A percentile compares a stretch with the other conserved stretches of the same genome.
phyloP scores from a whole-genome alignment of 2,888 invertebrate species.

The Drosophila quasianomalipes region DNA sequence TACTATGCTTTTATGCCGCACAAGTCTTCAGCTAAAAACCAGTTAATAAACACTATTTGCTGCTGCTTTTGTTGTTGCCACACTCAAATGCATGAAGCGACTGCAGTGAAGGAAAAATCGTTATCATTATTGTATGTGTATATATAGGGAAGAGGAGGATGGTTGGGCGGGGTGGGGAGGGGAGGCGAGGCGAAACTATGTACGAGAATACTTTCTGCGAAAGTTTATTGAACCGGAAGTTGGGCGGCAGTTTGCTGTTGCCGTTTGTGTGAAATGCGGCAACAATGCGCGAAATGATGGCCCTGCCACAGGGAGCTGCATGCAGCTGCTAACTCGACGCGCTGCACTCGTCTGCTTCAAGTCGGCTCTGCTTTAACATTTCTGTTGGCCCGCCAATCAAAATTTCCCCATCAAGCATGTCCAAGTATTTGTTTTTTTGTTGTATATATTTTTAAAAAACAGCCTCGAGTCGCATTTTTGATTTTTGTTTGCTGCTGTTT shows the following conservation, averaged over 20 bases:
- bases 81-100: conserved; percentile 23
- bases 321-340: neutral
- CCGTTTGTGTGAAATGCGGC: conserved; percentile 66
- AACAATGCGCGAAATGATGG: conserved; percentile 60
- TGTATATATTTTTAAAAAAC: conserved; percentile 18
- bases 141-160: neutral
- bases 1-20: neutral
- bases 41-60: conserved; percentile 74
- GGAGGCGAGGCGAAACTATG: conserved; percentile 55
- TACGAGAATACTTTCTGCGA: conserved; percentile 68
- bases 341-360: conserved; percentile 42
- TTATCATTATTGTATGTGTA: conserved; percentile 72
- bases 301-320: conserved; percentile 13
- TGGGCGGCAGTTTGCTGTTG: conserved; percentile 52
- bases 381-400: conserved; percentile 45
- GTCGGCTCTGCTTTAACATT: conserved; percentile 55
- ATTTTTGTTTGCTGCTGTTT: conserved; percentile 39
- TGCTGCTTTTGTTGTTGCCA: conserved; percentile 48
- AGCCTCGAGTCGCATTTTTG: conserved; percentile 59
- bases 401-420: conserved; percentile 22
- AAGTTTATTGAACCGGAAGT: conserved; percentile 79
- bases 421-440: conserved; percentile 14
- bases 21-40: conserved; percentile 34
- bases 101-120: conserved; percentile 72
- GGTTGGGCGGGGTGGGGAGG: neutral